phyloP scores from a whole-genome alignment of 2,113 vertebrate genomes.

The Lagopus muta region DNA sequence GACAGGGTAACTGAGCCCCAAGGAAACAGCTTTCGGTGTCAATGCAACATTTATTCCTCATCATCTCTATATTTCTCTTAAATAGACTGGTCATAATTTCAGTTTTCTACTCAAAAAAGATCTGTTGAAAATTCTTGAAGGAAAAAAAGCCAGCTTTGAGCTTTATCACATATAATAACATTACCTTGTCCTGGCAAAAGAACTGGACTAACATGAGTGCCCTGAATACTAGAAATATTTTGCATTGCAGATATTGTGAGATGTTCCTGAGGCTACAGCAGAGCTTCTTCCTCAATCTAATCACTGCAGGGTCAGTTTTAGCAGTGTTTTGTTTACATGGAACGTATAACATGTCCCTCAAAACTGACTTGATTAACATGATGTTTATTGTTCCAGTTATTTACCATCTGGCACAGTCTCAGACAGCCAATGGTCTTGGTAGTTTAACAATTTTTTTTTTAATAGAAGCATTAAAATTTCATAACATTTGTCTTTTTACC shows the following conservation, averaged over 20 bases:
- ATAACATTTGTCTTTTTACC: constrained; percentile 25
- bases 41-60: background rate
- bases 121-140: background rate
- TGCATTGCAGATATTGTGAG: background rate
- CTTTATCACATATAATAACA: background rate
- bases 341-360: background rate
- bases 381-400: constrained; percentile 40
- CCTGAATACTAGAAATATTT: constrained; percentile 36
- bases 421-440: background rate
- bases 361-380: constrained; percentile 16
- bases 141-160: background rate
- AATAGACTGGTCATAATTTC: background rate
- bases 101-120: background rate
- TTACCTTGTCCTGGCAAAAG: constrained; percentile 35
- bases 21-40: background rate
- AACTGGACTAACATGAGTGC: background rate
- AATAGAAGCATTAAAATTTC: background rate
- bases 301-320: constrained; percentile 18
- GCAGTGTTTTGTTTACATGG: constrained; percentile 30
- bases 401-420: constrained; percentile 27
- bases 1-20: background rate
- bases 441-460: constrained; percentile 27
- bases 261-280: constrained; percentile 14
- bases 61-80: background rate
- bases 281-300: background rate